Conservation (phyloP, 2,113 vertebrate species). For the Rhizomys pruinosus region DNA sequence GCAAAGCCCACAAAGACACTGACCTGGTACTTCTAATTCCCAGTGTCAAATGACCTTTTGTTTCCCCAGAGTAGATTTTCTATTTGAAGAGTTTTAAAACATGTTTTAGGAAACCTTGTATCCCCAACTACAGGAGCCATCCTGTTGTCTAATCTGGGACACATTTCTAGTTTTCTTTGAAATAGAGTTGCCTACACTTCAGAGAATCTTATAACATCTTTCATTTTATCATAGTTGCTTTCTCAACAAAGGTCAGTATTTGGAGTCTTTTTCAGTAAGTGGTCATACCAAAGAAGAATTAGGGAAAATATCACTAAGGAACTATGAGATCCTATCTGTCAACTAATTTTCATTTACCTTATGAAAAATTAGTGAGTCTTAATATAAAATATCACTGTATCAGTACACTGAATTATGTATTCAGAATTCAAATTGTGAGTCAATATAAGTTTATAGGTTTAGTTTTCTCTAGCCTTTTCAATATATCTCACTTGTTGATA, state of each 20-base stretch:
- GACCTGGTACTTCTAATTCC: background rate
- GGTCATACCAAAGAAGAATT: background rate
- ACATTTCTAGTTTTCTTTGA: background rate
- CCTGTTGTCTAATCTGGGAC: background rate
- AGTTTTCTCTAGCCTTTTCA: background rate
- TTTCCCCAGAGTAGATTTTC: background rate
- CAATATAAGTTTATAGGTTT: slow-evolving; percentile 24
- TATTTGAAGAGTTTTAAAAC: background rate
- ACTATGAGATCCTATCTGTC: background rate
- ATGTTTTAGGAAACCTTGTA: background rate
- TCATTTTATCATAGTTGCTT: background rate
- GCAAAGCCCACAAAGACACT: background rate
- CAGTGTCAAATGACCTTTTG: background rate
- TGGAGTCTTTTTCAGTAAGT: slow-evolving; percentile 10
- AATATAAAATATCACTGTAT: slow-evolving; percentile 2
- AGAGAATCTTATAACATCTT: background rate
- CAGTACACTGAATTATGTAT: background rate
- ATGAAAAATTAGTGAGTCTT: background rate
- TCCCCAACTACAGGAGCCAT: background rate
- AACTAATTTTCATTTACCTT: slow-evolving; percentile 50
- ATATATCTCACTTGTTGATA: background rate
- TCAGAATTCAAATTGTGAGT: slow-evolving; percentile 33
- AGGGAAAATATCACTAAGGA: background rate
- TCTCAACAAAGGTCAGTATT: slow-evolving; percentile 11
- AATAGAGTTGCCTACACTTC: background rate